Base-by-base conservation (phyloP, 2,888 invertebrate species). In the Coleophora flavipennella region DNA sequence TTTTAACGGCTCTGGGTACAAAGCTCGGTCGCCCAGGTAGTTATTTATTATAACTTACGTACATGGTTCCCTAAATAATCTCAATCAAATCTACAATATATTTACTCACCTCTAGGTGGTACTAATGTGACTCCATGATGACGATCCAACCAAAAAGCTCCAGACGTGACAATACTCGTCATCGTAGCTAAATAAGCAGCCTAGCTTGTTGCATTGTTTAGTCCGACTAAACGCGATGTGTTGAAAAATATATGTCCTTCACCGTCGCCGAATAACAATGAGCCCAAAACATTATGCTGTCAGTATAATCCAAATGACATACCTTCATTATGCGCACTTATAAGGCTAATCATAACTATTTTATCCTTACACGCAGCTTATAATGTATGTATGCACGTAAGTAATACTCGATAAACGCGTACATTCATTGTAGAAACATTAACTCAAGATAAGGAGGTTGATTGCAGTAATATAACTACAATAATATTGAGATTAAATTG, bases 241-340 rank as follows among this genome's bases (percentile, higher is more conserved):
- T 59, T 64, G 65, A 67, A 69, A 69, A 65, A 57, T 50, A 20
- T 20, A 57, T 57, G 67, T 63, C 61, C 64, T 53, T 51, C 49
- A 59, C 51, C 59, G 53, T 20, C 20, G 46, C 45, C 57, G 62
- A 62, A 63, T 62, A 64, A 67, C 57, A 67, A 67, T 65, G 60
- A 57, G 51, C 41, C 14, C 39, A 47, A 45, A 48, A 46, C 29
- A 32, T 37, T 36, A 28, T 29, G 35, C 28, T 13, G 37, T 31
- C 37, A 26, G 31, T 31, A 31, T 36, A 31, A 13, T 13, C 34
- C 35, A 13, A 31, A 29, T 29, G 25, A 9, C 13, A 32, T 32
- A 32, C 26, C 12, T 35, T 36, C 36, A 40, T 40, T 40, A 28
- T 38, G 28, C 13, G 12, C 13, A 28, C 8, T 12, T 36, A 29